Conservation (phyloP, 2,888 invertebrate species). For the Chloromyia formosa region DNA sequence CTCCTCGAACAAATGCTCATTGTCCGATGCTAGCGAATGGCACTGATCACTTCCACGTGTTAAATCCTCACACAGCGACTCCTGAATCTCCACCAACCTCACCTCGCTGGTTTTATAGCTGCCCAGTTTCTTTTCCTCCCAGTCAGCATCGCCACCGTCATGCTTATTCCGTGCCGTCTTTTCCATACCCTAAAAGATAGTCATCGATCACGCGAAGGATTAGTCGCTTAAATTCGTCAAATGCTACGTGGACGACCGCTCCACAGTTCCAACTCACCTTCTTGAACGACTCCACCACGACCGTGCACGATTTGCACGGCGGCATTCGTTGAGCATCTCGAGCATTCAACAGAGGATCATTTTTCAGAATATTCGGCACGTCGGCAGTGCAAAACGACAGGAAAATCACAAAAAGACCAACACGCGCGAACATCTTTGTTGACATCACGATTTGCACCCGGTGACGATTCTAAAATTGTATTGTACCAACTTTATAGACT, state of each 20-base stretch:
- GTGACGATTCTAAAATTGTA: not conserved
- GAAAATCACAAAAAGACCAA: constrained; percentile 1
- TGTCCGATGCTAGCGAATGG: constrained; percentile 82
- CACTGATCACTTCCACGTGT: constrained; percentile 80
- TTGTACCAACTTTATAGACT: too few species aligned
- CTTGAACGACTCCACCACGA: constrained; percentile 79
- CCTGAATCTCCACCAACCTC: constrained; percentile 89
- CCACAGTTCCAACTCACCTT: constrained; percentile 61
- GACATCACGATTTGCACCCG: too few species aligned
- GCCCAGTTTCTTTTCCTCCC: constrained; percentile 89
- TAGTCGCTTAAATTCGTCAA: not conserved
- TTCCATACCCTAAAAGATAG: constrained; percentile 71
- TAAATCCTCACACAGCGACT: constrained; percentile 81
- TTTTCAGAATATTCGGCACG: not conserved
- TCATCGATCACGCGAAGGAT: not conserved
- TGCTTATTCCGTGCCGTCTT: constrained; percentile 86
- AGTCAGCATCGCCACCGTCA: constrained; percentile 92
- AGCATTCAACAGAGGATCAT: constrained; percentile 48
- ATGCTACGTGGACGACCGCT: constrained; percentile 36
- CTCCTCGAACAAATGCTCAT: constrained; percentile 82
- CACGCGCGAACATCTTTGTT: not conserved
- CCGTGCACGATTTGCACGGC: constrained; percentile 81
- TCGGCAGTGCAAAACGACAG: constrained; percentile 8
- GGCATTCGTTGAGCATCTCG: constrained; percentile 68
- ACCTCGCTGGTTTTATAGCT: constrained; percentile 89